Base-by-base conservation (phyloP, 2,113 vertebrate genomes). In the Ibidorhyncha struthersii region DNA sequence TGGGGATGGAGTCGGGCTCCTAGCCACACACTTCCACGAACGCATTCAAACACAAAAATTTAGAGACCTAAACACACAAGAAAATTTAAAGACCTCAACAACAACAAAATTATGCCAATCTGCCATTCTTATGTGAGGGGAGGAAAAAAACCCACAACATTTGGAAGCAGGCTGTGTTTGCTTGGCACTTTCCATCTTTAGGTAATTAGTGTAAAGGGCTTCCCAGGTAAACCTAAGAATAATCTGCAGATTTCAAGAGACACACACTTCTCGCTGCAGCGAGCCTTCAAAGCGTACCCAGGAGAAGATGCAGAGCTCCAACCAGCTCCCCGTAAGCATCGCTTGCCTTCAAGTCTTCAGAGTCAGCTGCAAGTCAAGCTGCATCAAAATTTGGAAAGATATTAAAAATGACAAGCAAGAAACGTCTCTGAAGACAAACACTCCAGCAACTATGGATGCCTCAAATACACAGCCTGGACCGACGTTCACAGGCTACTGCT, bases 201-300 rank as follows among this genome's bases (percentile, higher is more conserved):
- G 89, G 94, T 88, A 96, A 95, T 93, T 90, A 91, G 97, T 50
- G 47, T 97, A 95, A 97, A 97, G 96, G 97, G 86, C 95, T 97
- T 97, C 84, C 95, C 94, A 97, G 97, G 97, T 97, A 96, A 97
- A 95, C 29, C 94, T 67, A 91, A 95, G 91, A 96, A 97, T 93
- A 96, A 82, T 55, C 14, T 3, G 41, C 45, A 80, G 49, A 89
- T 85, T 87, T 70, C 40, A 76, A 53, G 74, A 93, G 86, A 94
- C 30, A 59, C 72, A 40, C 26, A 27, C 30, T 96, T 85, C 84
- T 61, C 30, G 8, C 78, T 82, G 71, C 45, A 80, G 78, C 2
- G 2, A 93, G 63, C 52, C 92, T 94, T 95, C 92, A 92, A 93
- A 90, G 79, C 7, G 3, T 2, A 78, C 36, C n/a, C 61, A 85